These are phyloP conservation scores for Montipora efflorescens DNA, from an alignment of 64 coral and sea anemone genomes.

Conservation along the genomic window DNA sequence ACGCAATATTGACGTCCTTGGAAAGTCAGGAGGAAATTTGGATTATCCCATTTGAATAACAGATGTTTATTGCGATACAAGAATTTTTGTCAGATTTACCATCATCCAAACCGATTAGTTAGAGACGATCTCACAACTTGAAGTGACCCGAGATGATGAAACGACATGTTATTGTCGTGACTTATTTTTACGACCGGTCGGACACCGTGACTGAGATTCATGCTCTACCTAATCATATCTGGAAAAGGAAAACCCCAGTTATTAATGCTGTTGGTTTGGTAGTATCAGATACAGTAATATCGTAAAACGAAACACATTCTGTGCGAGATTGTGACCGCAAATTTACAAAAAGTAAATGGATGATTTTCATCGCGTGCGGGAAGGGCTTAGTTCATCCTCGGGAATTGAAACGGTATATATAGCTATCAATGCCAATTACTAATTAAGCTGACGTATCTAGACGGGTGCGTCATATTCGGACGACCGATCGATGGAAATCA, in stretches of 20 bases:
- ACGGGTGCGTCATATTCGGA: background rate
- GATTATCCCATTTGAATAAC: conserved; percentile 26
- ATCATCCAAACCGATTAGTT: conserved; percentile 23
- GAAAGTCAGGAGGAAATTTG: background rate
- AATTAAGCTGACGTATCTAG: background rate
- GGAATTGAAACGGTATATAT: background rate
- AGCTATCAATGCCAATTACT: background rate
- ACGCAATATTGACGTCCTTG: background rate
- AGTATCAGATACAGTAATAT: background rate
- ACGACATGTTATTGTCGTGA: too few species aligned
- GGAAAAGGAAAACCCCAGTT: too few species aligned
- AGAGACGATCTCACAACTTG: background rate
- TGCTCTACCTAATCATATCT: too few species aligned
- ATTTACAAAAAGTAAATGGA: too few species aligned
- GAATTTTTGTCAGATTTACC: background rate
- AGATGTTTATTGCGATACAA: conserved; percentile 37
- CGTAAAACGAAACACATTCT: background rate
- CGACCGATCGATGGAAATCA: background rate
- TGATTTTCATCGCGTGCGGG: background rate
- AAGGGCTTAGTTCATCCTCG: background rate
- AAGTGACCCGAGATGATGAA: too few species aligned
- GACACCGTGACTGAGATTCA: too few species aligned
- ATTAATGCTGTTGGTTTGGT: too few species aligned
- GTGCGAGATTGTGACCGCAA: background rate
- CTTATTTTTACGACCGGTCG: too few species aligned